These are phyloP conservation scores for Drosophila meridiana DNA, from an alignment of 2,888 invertebrate species.

Conservation along the genomic window DNA sequence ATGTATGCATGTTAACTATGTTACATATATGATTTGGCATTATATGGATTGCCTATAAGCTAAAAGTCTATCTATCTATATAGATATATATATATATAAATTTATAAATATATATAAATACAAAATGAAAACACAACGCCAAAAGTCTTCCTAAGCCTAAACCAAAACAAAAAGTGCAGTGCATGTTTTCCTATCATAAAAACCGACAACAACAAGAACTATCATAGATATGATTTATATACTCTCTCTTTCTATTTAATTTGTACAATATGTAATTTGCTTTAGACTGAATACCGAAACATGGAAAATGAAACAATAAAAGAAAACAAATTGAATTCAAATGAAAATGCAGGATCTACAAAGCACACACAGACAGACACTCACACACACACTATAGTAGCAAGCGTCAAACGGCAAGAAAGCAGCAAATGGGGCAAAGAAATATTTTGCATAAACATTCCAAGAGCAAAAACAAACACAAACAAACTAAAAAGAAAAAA, in stretches of 20 bases:
- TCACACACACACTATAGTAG: constrained; percentile 10
- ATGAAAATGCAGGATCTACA: constrained; percentile 45
- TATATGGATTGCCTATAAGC: constrained; percentile 29
- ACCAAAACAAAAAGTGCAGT: constrained; percentile 51
- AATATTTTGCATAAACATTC: constrained; percentile 64
- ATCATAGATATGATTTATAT: constrained; percentile 21
- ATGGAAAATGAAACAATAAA: constrained; percentile 57
- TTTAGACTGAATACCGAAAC: constrained; percentile 68
- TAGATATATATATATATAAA: constrained; percentile 7
- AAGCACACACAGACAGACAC: constrained; percentile 16
- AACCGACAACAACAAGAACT: constrained; percentile 27
- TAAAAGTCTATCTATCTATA: constrained; percentile 21
- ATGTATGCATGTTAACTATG: constrained; percentile 38
- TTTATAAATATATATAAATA: constrained; percentile 29
- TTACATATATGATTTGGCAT: constrained; percentile 30
- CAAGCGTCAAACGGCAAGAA: constrained; percentile 15
- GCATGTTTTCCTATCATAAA: constrained; percentile 43
- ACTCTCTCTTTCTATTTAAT: constrained; percentile 27
- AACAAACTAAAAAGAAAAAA: constrained; percentile 10
- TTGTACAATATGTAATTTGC: constrained; percentile 54
- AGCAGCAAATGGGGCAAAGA: constrained; percentile 28
- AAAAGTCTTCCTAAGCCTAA: constrained; percentile 82
- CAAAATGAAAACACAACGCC: constrained; percentile 76
- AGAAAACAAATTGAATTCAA: constrained; percentile 27
- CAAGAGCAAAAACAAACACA: constrained; percentile 39